These are phyloP conservation scores for Propithecus deckenii DNA, from an alignment of 2,797 vertebrate genomes.

Conservation along the genomic window DNA sequence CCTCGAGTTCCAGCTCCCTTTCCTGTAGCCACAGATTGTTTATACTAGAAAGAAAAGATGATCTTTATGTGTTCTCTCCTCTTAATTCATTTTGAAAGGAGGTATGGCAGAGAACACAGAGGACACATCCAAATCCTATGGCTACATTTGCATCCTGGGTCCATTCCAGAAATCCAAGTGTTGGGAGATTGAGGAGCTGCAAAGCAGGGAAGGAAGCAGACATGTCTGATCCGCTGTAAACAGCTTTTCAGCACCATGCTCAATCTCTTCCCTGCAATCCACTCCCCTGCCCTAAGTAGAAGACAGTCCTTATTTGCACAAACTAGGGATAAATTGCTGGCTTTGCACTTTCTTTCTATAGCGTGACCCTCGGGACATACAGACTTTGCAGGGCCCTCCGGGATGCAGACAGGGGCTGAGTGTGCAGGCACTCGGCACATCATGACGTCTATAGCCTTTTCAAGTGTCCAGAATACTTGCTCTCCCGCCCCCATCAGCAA, in stretches of 20 bases:
- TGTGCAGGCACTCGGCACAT: neutral
- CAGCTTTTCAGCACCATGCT: neutral
- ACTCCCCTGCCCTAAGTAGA: neutral
- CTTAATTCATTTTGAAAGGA: constrained; percentile 12
- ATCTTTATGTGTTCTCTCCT: neutral
- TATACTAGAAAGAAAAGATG: neutral
- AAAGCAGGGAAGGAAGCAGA: neutral
- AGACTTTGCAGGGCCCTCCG: neutral
- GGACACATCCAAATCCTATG: neutral
- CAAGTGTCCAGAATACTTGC: neutral
- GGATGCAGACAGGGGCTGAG: neutral
- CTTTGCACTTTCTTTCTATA: neutral
- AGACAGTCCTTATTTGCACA: neutral
- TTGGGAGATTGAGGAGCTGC: neutral
- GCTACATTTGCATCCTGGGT: neutral
- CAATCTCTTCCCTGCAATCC: neutral
- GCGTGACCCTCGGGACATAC: neutral
- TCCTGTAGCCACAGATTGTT: neutral
- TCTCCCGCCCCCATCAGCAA: rapidly evolving
- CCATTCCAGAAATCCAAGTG: constrained; percentile 31
- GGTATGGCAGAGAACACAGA: neutral
- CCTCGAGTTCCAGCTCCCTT: neutral
- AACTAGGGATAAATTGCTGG: neutral
- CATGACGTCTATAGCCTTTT: neutral
- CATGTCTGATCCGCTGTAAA: neutral